Base-by-base conservation (phyloP, 1,140 invertebrate species). In the Drosophila ercepeae region DNA sequence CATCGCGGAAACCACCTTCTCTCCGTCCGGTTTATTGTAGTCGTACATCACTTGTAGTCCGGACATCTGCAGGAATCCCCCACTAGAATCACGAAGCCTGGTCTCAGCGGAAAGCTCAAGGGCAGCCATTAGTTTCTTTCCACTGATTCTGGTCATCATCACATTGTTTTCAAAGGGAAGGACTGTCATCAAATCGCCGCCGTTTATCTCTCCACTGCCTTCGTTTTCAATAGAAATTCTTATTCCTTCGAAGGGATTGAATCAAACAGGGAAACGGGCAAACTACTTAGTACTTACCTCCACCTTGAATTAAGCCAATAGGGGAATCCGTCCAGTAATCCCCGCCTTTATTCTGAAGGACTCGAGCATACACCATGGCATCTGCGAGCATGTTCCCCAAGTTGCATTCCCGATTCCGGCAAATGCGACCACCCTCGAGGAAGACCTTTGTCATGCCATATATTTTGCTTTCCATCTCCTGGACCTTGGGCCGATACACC, bases 361-460 rank as follows among this genome's bases (percentile, higher is more conserved):
- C 91, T 25, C 92, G 92, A 5, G 73, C 72, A 64, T 91, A 92
- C 25, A 94, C 73, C 69, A 96, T 93, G 4, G 96, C 93, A 84
- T 98, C 97, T 0, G 95, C 92, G 29, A 97, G 92, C 1, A 97
- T 83, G 91, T 98, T 97, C 32, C 97, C 97, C 39, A 98, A 91
- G 90, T 97, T 98, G 86, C 97, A 98, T 90, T 98, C 97, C 34
- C 76, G 64, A 29, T 92, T 77, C 39, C 96, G 93, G 84, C 97
- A 98, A 0, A 92, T 88, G 41, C 78, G 81, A 5, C 92, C 90
- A 4, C 94, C 95, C 54, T 95, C 93, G 13, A 97, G 92, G 13
- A 95, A 93, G 1, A 95, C 94, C 51, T 93, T 93, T 1, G 94
- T 95, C 4, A 89, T 90, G 0, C 96, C 96, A 14, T 97, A 90